These are phyloP conservation scores for Chaenodraco wilsoni DNA, from an alignment of 2,797 vertebrate species.

Conservation along the genomic window DNA sequence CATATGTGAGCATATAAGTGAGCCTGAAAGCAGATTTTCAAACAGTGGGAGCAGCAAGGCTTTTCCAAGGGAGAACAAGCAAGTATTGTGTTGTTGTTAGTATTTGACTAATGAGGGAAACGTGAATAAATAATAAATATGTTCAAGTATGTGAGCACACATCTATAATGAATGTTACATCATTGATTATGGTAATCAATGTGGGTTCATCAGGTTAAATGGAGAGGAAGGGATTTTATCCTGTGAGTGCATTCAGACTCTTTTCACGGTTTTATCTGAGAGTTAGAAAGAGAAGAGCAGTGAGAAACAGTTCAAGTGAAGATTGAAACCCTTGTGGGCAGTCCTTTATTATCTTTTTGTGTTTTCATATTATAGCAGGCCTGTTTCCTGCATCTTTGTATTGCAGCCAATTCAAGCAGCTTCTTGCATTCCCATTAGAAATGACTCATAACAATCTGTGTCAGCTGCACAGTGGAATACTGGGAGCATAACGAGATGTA, in stretches of 20 bases:
- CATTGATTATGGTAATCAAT: constrained; percentile 56
- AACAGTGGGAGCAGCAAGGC: background rate
- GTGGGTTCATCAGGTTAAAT: constrained; percentile 9
- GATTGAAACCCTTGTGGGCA: constrained; percentile 39
- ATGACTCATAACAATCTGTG: constrained; percentile 65
- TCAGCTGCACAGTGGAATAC: constrained; percentile 50
- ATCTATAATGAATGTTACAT: constrained; percentile 59
- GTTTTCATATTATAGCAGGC: constrained; percentile 60
- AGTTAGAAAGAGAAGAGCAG: constrained; percentile 21
- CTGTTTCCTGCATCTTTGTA: constrained; percentile 48
- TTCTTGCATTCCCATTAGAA: constrained; percentile 58
- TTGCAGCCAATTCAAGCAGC: constrained; percentile 53
- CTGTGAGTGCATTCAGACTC: constrained; percentile 7
- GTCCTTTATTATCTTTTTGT: constrained; percentile 50
- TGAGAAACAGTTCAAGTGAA: constrained; percentile 41
- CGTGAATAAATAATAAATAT: constrained; percentile 37
- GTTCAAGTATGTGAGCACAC: constrained; percentile 19
- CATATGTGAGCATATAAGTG: too few relatives aligned
- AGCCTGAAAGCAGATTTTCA: constrained; percentile 32
- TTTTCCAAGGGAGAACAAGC: background rate
- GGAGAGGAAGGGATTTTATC: background rate
- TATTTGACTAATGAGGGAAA: constrained; percentile 20
- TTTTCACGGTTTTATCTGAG: constrained; percentile 20
- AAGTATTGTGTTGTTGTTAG: constrained; percentile 15
- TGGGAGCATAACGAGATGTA: constrained; percentile 50